Percentiles rank a stretch among this genome's conserved stretches.
phyloP scores from a whole-genome alignment of 2,797 vertebrate species.

The Silurus lanzhouensis region DNA sequence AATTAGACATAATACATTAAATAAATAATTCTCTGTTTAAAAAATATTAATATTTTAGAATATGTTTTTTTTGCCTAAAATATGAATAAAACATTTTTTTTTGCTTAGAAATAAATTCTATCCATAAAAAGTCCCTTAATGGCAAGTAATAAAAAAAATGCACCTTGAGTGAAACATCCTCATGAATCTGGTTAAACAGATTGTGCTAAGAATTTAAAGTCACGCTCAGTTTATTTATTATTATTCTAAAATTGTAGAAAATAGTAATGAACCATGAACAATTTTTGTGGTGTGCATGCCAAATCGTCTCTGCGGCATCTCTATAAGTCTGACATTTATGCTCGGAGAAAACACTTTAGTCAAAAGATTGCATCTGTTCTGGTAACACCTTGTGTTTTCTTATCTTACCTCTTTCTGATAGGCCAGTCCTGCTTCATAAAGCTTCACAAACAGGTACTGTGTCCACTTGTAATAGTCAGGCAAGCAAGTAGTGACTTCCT shows the following conservation, averaged over 20 bases:
- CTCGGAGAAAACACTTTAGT: neutral
- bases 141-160: neutral
- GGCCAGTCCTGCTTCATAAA: slow-evolving; percentile 88
- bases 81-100: neutral
- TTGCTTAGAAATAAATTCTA: neutral
- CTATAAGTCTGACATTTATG: neutral
- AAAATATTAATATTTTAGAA: neutral
- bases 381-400: neutral
- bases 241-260: neutral
- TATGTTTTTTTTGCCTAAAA: no score
- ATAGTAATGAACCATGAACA: neutral
- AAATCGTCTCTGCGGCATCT: neutral
- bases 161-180: neutral
- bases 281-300: neutral
- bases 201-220: neutral
- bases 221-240: neutral
- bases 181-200: neutral
- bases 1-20: neutral
- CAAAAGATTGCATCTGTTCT: neutral
- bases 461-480: slow-evolving; percentile 98
- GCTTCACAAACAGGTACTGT: slow-evolving; percentile 91
- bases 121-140: neutral
- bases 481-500: slow-evolving; percentile 93
- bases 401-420: slow-evolving; percentile 94
- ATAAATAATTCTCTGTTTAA: no score